Percentiles rank a stretch among this genome's conserved stretches.
phyloP scores from a whole-genome alignment of 2,888 invertebrate genomes.

The Balanococcus diminutus region DNA sequence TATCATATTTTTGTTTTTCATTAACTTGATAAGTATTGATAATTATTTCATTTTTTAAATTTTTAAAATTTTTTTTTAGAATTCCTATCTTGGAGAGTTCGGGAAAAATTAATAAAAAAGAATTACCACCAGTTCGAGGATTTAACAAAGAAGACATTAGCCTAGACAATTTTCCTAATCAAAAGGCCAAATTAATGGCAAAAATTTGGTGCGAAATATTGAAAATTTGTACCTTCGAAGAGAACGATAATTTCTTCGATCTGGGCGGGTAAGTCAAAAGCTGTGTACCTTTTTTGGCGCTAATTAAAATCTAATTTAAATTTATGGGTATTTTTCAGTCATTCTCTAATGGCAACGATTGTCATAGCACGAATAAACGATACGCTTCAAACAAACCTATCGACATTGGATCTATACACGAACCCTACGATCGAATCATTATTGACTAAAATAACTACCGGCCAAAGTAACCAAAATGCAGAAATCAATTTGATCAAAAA shows the following conservation, averaged over 20 bases:
- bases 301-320: conserved; percentile 1
- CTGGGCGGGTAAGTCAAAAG: conserved; percentile 58
- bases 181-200: conserved; percentile 57
- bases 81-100: conserved; percentile 59
- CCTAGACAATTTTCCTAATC: conserved; percentile 57
- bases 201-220: conserved; percentile 58
- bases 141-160: conserved; percentile 56
- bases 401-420: conserved; percentile 57
- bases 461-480: background rate
- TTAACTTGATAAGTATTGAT: background rate
- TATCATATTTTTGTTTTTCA: background rate
- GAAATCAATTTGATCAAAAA: conserved; percentile 54
- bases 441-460: conserved; percentile 57
- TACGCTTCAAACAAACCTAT: conserved; percentile 56
- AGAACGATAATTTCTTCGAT: conserved; percentile 59
- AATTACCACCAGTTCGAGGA: conserved; percentile 57
- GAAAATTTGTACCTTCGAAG: conserved; percentile 58
- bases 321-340: conserved; percentile 56
- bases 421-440: conserved; percentile 58
- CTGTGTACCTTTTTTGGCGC: too few relatives aligned
- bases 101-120: conserved; percentile 59
- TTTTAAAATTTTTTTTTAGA: conserved; percentile 54
- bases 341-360: conserved; percentile 58
- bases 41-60: background rate
- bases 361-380: conserved; percentile 58